Percentiles rank a stretch among this genome's conserved stretches.
Conservation (phyloP, 2,113 vertebrate species). For the Gasterosteus aculeatus region DNA sequence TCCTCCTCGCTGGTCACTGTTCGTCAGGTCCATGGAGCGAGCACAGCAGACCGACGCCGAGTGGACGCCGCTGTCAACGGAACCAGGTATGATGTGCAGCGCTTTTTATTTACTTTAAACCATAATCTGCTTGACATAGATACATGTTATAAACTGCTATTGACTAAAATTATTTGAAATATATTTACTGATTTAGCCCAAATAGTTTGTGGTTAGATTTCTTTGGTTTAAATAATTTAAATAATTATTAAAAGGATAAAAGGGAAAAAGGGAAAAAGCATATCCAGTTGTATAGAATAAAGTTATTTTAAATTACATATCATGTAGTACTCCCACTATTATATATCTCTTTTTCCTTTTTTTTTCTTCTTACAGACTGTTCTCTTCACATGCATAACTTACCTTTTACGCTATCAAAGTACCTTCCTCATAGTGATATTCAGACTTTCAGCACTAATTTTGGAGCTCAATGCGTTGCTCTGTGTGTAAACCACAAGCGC, state of each 20-base stretch:
- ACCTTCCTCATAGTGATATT: neutral
- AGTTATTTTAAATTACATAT: neutral
- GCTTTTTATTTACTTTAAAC: constrained; percentile 5
- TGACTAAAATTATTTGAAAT: constrained; percentile 5
- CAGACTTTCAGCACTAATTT: neutral
- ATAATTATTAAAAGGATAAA: neutral
- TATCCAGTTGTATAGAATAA: neutral
- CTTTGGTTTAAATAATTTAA: neutral
- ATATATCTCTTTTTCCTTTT: neutral
- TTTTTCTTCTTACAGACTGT: constrained; percentile 24
- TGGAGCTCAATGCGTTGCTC: constrained; percentile 1
- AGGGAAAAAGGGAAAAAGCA: neutral
- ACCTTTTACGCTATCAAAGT: neutral
- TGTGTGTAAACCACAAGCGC: constrained; percentile 1
- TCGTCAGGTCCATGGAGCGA: constrained; percentile 47
- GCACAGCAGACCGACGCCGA: constrained; percentile 30
- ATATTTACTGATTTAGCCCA: neutral
- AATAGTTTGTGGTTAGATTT: neutral
- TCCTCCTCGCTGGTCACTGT: constrained; percentile 50
- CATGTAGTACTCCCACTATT: neutral
- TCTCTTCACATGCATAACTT: neutral
- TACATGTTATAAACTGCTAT: neutral
- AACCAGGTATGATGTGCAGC: constrained; percentile 40
- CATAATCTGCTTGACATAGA: neutral
- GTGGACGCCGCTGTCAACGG: constrained; percentile 2